Conservation (phyloP, 2,113 vertebrate species). For the Notechis scutatus region DNA sequence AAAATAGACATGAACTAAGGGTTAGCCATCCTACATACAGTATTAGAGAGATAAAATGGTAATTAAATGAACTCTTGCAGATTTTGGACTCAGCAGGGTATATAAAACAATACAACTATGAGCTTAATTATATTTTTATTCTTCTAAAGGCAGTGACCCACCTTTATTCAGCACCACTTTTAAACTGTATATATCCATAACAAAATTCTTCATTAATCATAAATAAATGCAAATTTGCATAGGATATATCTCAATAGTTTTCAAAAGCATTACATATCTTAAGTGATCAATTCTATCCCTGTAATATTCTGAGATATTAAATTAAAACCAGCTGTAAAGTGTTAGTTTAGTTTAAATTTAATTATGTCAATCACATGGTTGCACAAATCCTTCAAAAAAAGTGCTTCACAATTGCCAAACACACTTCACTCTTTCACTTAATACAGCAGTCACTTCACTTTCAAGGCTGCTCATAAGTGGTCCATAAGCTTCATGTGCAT, state of each 20-base stretch:
- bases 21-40: not conserved
- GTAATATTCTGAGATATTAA: constrained; percentile 21
- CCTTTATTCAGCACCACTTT: not conserved
- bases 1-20: not conserved
- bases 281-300: constrained; percentile 29
- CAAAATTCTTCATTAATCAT: not conserved
- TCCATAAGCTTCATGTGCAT: not conserved
- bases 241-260: constrained; percentile 46
- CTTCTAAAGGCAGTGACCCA: not conserved
- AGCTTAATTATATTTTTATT: not conserved
- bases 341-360: not conserved
- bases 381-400: not conserved
- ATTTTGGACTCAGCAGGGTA: not conserved
- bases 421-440: not conserved
- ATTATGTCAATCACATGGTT: not conserved
- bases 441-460: not conserved
- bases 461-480: not conserved
- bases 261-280: constrained; percentile 22
- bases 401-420: not conserved
- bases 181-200: not conserved
- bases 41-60: not conserved
- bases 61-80: not conserved
- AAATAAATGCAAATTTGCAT: constrained; percentile 12
- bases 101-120: not conserved
- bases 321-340: not conserved